Evolutionary conservation across 2,113 vertebrate genomes (phyloP), one percentile per base, ranked within the genome.

Genomic region (Oreochromis niloticus): DNA sequence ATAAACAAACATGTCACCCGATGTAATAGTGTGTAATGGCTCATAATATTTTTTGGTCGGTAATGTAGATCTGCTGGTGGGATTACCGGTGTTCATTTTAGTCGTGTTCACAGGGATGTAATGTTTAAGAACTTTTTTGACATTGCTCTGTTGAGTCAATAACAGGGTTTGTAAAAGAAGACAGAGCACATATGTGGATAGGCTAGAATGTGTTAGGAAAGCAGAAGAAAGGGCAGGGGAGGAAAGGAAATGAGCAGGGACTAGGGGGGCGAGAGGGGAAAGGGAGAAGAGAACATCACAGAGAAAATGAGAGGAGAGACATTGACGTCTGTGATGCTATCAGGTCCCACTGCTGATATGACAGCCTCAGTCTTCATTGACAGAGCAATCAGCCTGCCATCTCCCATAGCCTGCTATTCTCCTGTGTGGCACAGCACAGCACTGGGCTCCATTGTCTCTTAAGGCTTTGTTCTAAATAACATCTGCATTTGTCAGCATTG

Each of bases 401-500:
- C 94, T 95, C 91, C 86, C 86, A 83, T 48, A 86, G 90, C 89
- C 89, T 55, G 89, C 93, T 80, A 34, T 87, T 91, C 88, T 91
- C 56, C 84, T 39, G 81, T 34, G 48, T 83, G 88, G 91, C 82
- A 93, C 89, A 92, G 88, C 91, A 56, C 73, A 83, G 87, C 84
- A 81, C 52, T 36, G 30, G 83, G 50, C 80, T 84, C 89, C 78
- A 93, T 96, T 96, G 93, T 95, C 93, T 95, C 88, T 81, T 73
- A 30, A 52, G 24, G 89, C 92, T 94, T 95, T 93, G 89, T 95
- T 96, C 91, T 91, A 95, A 96, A 92, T 93, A 92, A 91, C 94
- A 95, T 95, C 94, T 95, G 91, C 95, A 91, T 93, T 95, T 55
- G 93, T 95, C 95, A 96, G 94, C 94, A 95, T 55, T 54, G 79